These are phyloP conservation scores for Cheilosia soror DNA, from an alignment of 2,888 invertebrate species.

Conservation along the genomic window DNA sequence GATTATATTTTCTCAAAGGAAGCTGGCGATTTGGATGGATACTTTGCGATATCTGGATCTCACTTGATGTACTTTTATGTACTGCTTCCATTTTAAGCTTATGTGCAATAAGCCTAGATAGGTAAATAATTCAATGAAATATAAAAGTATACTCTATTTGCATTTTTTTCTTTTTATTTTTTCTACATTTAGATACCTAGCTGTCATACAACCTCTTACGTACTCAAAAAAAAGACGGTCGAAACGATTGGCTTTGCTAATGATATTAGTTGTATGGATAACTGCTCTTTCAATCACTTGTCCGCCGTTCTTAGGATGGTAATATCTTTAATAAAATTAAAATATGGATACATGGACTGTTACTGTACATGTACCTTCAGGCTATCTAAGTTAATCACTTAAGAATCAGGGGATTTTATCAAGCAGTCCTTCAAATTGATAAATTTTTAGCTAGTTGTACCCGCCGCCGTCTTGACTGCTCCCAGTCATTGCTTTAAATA, in stretches of 20 bases:
- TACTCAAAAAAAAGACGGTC: slow-evolving; percentile 95
- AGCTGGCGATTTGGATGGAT: slow-evolving; percentile 96
- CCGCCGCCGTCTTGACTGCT: too few species aligned
- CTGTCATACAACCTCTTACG: slow-evolving; percentile 96
- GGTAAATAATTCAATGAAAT: slow-evolving; percentile 82
- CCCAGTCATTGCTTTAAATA: too few species aligned
- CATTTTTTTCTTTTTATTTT: not conserved
- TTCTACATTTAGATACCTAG: slow-evolving; percentile 88
- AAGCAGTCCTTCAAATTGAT: too few species aligned
- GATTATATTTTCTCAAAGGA: slow-evolving; percentile 84
- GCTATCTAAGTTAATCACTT: too few species aligned
- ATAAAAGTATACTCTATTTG: not conserved
- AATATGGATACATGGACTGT: not conserved
- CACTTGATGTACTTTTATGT: slow-evolving; percentile 95
- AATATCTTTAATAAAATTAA: slow-evolving; percentile 45
- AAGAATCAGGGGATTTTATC: too few species aligned
- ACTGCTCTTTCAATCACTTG: slow-evolving; percentile 95
- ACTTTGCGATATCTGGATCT: slow-evolving; percentile 96
- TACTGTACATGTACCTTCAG: too few species aligned
- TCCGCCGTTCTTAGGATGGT: slow-evolving; percentile 97
- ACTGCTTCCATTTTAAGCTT: slow-evolving; percentile 97
- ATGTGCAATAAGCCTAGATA: slow-evolving; percentile 96
- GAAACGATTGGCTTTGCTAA: slow-evolving; percentile 92
- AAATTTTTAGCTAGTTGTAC: too few species aligned
- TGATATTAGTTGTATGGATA: slow-evolving; percentile 96